Evolutionary conservation across 2,888 invertebrate genomes (phyloP).

Genomic region (Drosophila meridiana): DNA sequence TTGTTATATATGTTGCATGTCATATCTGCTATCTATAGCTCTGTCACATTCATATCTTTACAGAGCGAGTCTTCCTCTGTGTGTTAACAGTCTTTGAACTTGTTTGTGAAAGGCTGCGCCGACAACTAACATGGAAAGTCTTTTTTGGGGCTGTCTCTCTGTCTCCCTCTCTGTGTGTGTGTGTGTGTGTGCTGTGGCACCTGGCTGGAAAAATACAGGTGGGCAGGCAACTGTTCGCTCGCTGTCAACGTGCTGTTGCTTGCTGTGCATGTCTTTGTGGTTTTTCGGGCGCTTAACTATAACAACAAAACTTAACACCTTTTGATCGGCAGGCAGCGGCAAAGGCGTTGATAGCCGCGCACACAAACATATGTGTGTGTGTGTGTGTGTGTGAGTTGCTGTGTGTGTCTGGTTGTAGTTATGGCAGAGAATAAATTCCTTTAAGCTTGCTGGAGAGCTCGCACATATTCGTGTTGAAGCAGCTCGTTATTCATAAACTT

Average conservation of each 20-base stretch:
- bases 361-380: slow-evolving; percentile 9
- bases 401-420: slow-evolving; percentile 50
- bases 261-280: slow-evolving; percentile 65
- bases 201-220: slow-evolving; percentile 1
- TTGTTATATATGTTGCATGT: slow-evolving; percentile 2
- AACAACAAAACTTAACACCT: slow-evolving; percentile 76
- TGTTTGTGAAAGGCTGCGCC: slow-evolving; percentile 17
- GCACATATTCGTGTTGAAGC: slow-evolving; percentile 27
- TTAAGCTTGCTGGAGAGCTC: slow-evolving; percentile 63
- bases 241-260: slow-evolving; percentile 46
- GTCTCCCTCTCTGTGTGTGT: background rate
- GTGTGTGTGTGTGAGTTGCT: background rate
- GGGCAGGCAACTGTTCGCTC: background rate
- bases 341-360: slow-evolving; percentile 28
- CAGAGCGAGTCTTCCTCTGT: background rate
- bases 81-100: slow-evolving; percentile 13
- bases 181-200: slow-evolving; percentile 3
- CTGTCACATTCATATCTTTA: background rate
- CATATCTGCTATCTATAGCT: background rate
- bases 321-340: slow-evolving; percentile 68
- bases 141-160: background rate
- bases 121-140: slow-evolving; percentile 13
- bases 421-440: slow-evolving; percentile 69
- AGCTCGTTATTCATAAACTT: slow-evolving; percentile 79
- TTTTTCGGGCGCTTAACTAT: slow-evolving; percentile 68